Percentiles rank a stretch among this genome's conserved stretches.
These are phyloP conservation scores for Acrocyrtus sp. DNA, from an alignment of 2,888 invertebrate genomes.

Conservation along the genomic window DNA sequence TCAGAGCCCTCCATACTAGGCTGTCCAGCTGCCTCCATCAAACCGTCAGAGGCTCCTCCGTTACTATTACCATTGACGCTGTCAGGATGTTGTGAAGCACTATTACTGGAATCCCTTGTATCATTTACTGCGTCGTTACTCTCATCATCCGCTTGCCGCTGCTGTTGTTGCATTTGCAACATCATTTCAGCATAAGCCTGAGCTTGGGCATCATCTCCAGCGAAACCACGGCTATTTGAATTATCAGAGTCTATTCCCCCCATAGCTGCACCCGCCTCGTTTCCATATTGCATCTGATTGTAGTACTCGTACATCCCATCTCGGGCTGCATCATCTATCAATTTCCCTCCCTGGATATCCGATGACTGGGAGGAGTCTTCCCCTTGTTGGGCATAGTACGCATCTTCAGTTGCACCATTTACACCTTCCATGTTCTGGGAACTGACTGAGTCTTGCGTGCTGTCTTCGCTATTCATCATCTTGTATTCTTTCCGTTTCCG, in stretches of 20 bases:
- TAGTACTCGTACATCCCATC: constrained; percentile 49
- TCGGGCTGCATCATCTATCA: constrained; percentile 19
- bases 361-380: constrained; percentile 25
- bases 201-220: constrained; percentile 28
- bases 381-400: constrained; percentile 1
- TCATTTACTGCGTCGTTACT: constrained; percentile 51
- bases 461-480: constrained; percentile 48
- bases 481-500: too few relatives aligned
- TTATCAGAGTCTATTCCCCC: constrained; percentile 32
- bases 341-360: constrained; percentile 24
- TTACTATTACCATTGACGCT: constrained; percentile 34
- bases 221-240: constrained; percentile 29
- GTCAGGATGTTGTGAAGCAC: constrained; percentile 27
- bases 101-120: constrained; percentile 37
- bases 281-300: constrained; percentile 33
- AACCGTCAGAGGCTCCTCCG: constrained; percentile 47
- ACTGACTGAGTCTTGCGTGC: constrained; percentile 40
- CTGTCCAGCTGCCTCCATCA: constrained; percentile 37
- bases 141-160: constrained; percentile 60
- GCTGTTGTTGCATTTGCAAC: constrained; percentile 43
- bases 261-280: constrained; percentile 26
- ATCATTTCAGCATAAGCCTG: constrained; percentile 44
- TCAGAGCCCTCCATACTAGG: constrained; percentile 58
- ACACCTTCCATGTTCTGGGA: constrained; percentile 40
- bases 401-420: constrained; percentile 29